Percentiles rank a stretch among this genome's conserved stretches.
phyloP scores from a whole-genome alignment of 2,797 vertebrate species.

The Potorous gilbertii region DNA sequence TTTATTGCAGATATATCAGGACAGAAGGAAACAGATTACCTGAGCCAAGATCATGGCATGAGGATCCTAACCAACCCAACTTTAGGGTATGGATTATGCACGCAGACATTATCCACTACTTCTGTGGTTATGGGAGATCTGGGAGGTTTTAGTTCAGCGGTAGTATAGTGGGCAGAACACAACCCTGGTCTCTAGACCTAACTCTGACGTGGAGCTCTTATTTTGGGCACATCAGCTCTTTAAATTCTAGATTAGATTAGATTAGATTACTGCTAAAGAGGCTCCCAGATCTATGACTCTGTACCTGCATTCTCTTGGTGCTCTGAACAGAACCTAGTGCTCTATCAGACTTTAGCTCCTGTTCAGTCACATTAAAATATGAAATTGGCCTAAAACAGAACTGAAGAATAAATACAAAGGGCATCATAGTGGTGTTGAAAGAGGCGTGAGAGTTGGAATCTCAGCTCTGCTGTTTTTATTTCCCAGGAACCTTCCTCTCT shows the following conservation, averaged over 20 bases:
- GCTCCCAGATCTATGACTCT: neutral
- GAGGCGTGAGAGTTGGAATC: neutral
- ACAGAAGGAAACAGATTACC: neutral
- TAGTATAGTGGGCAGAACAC: neutral
- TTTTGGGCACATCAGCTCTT: neutral
- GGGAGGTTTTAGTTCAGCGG: neutral
- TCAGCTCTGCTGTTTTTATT: neutral
- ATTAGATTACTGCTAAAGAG: neutral
- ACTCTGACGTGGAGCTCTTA: neutral
- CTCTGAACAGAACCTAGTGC: neutral
- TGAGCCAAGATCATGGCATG: neutral
- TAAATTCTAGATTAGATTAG: neutral
- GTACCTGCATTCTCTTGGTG: neutral
- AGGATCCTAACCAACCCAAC: neutral
- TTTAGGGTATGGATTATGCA: neutral
- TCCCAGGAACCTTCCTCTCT: neutral
- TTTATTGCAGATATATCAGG: neutral
- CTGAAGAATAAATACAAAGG: neutral
- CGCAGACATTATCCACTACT: neutral
- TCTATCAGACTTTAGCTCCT: neutral
- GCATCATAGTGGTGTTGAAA: neutral
- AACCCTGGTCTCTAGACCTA: neutral
- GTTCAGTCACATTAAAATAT: neutral
- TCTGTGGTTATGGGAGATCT: neutral
- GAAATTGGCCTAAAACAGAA: neutral